Evolutionary conservation across 1,140 invertebrate species (phyloP).

Genomic region (Nebria ingens): DNA sequence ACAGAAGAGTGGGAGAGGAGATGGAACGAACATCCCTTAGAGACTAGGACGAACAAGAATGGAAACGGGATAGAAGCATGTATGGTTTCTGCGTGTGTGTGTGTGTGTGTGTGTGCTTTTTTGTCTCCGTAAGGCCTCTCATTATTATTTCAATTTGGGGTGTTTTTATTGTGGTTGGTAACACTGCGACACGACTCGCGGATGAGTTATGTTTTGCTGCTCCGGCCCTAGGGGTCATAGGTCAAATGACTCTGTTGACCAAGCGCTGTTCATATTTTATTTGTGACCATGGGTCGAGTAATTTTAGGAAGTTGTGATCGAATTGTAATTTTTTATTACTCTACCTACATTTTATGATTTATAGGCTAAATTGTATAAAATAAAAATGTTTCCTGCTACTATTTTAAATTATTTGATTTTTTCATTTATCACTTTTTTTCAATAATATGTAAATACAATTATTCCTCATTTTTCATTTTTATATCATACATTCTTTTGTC

Average conservation of each 20-base stretch:
- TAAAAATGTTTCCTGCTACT: too few relatives aligned
- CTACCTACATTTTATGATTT: background rate
- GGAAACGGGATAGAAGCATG: too few relatives aligned
- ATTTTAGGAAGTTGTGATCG: background rate
- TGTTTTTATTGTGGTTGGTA: constrained; percentile 7
- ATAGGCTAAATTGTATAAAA: too few relatives aligned
- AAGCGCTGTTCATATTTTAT: background rate
- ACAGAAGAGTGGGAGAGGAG: too few relatives aligned
- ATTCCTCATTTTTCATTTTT: background rate
- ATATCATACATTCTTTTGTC: too few relatives aligned
- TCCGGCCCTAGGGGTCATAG: background rate
- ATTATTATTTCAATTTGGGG: constrained; percentile 9
- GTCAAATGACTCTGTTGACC: background rate
- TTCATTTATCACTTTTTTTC: too few relatives aligned
- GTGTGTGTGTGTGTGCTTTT: background rate
- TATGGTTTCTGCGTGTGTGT: background rate
- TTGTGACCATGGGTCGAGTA: background rate
- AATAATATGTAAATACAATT: background rate
- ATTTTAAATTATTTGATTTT: too few relatives aligned
- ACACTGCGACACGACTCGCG: constrained; percentile 5
- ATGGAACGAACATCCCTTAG: too few relatives aligned
- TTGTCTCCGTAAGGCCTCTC: background rate
- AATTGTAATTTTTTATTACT: background rate
- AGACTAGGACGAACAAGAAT: too few relatives aligned
- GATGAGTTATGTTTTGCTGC: background rate